Evolutionary conservation across 1,140 invertebrate species (phyloP), one percentile per base, ranked within the genome.

Genomic region (Zaprionus davidi): DNA sequence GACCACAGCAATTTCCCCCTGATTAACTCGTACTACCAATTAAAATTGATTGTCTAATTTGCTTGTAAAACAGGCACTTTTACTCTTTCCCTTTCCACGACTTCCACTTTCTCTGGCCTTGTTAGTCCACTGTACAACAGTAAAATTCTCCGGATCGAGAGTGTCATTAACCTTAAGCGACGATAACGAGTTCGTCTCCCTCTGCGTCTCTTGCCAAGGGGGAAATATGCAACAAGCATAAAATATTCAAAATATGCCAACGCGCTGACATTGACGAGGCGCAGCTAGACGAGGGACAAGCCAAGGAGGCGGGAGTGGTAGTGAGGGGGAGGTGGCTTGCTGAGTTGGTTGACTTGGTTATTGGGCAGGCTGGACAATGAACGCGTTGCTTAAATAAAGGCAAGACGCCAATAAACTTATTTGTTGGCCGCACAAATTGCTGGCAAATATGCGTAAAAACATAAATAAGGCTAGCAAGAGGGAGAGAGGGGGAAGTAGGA

Each of bases 361-460:
- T 80, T 79, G 83, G 57, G 53, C 70, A 24, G 24, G 53, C 60
- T 41, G 57, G 12, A 59, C 67, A 71, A 17, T 17, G n/a, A 46
- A 66, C 62, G 53, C 56, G 55, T 63, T 70, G 51, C 58, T 73
- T 64, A 84, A 84, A 85, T 84, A 81, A 81, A 76, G 79, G 53
- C 79, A 67, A 56, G 64, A 78, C 65, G 81, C 66, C 82, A 81
- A 76, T 81, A 76, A 81, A 72, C 73, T 57, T 75, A 68, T 84
- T 85, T 72, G 67, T 80, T 51, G 57, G 67, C 56, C 51, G 51
- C 56, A 78, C 83, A 88, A 88, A 88, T 84, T 88, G 85, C 77
- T 71, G 69, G 78, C 85, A 88, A 88, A 88, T 88, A 90, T 88
- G 81, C 79, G 78, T 63, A 76, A 58, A 58, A 76, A 88, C 78